These are phyloP conservation scores for Drosophila kanapiae DNA, from an alignment of 1,140 invertebrate species.

Conservation along the genomic window DNA sequence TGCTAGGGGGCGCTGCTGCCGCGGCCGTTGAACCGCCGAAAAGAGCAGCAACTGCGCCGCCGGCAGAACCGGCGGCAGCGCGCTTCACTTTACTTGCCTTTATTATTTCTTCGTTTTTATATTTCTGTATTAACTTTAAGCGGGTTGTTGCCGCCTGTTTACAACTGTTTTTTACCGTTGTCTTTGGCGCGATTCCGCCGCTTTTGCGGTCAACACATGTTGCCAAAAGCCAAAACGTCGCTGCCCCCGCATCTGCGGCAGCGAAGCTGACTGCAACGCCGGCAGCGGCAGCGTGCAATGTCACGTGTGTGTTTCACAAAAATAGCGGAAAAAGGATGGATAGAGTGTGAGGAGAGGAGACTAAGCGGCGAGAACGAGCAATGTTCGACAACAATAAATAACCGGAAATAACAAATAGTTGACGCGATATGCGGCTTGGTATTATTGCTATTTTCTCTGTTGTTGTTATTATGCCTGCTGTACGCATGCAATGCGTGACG, in stretches of 20 bases:
- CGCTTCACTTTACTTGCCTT: conserved; percentile 24
- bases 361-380: neutral
- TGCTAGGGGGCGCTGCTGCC: conserved; percentile 45
- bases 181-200: conserved; percentile 52
- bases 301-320: conserved; percentile 25
- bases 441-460: conserved; percentile 9
- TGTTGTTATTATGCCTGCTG: conserved; percentile 15
- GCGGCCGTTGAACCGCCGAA: conserved; percentile 73
- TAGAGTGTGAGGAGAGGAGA: neutral
- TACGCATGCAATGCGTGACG: conserved; percentile 54
- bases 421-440: conserved; percentile 29
- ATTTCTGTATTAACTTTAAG: conserved; percentile 68
- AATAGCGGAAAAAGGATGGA: conserved; percentile 1
- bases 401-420: conserved; percentile 77
- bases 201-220: conserved; percentile 54
- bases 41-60: conserved; percentile 43
- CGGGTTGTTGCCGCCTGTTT: conserved; percentile 60
- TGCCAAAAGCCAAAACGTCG: conserved; percentile 12
- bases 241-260: conserved; percentile 15
- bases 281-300: conserved; percentile 15
- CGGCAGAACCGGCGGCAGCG: neutral
- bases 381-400: conserved; percentile 49
- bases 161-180: conserved; percentile 81
- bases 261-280: conserved; percentile 3
- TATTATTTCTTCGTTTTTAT: conserved; percentile 7